phyloP scores from a whole-genome alignment of 1,140 invertebrate genomes.

The Hirudo medicinalis region DNA sequence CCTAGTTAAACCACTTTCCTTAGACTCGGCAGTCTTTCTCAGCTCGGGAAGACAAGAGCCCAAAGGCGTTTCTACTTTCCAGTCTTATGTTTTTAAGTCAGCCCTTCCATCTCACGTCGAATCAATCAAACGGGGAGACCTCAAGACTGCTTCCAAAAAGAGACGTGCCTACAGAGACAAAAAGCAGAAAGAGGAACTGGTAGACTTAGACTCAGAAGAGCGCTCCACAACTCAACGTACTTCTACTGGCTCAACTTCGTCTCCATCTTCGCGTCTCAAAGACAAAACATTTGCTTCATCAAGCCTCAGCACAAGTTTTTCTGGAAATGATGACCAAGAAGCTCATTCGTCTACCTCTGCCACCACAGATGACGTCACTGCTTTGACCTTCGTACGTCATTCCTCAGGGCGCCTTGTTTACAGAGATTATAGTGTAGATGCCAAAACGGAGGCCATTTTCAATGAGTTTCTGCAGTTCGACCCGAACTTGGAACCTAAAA shows the following conservation, averaged over 20 bases:
- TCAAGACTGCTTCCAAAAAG: constrained; percentile 16
- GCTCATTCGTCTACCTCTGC: constrained; percentile 3
- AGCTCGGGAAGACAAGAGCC: too few species aligned
- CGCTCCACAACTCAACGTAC: background rate
- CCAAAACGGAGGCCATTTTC: constrained; percentile 47
- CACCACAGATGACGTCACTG: background rate
- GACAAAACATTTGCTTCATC: background rate
- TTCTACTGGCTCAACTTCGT: too few species aligned
- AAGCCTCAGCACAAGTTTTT: background rate
- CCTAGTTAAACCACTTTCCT: too few species aligned
- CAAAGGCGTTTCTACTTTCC: too few species aligned
- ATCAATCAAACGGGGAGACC: constrained; percentile 9
- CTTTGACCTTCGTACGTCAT: background rate
- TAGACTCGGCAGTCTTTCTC: too few species aligned
- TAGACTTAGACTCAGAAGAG: background rate
- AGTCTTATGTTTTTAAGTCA: too few species aligned
- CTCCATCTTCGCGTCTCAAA: background rate
- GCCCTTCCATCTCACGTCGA: background rate
- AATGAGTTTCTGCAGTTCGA: constrained; percentile 47
- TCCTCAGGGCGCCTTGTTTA: background rate
- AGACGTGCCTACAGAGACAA: constrained; percentile 10
- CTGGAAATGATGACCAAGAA: background rate
- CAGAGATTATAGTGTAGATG: constrained; percentile 48
- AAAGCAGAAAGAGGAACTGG: constrained; percentile 5
- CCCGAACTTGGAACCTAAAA: constrained; percentile 29